phyloP scores from a whole-genome alignment of 1,140 invertebrate species.

The Zaprionus davidi region DNA sequence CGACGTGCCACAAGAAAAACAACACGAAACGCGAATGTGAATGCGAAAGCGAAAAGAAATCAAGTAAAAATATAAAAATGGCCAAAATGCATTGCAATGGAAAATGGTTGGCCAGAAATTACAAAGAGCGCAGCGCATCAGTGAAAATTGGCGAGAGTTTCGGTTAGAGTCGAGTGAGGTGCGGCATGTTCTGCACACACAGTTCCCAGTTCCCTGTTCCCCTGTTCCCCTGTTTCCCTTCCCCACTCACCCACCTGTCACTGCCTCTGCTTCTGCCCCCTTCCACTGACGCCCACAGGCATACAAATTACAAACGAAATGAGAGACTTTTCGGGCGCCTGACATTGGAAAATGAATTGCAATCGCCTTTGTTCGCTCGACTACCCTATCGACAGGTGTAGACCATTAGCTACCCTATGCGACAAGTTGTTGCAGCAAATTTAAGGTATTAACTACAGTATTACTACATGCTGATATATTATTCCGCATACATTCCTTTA shows the following conservation, averaged over 20 bases:
- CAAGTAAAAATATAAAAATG: constrained; percentile 75
- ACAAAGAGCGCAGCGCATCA: constrained; percentile 66
- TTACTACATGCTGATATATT: no score
- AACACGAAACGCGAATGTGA: constrained; percentile 17
- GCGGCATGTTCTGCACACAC: background rate
- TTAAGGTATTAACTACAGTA: background rate
- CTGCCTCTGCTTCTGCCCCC: background rate
- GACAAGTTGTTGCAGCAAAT: background rate
- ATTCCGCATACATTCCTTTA: no score
- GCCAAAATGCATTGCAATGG: constrained; percentile 69
- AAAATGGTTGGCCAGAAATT: constrained; percentile 77
- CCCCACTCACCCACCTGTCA: background rate
- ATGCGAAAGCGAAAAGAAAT: constrained; percentile 54
- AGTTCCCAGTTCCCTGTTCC: no score
- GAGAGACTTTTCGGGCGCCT: constrained; percentile 52
- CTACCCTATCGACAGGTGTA: background rate
- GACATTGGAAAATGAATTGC: constrained; percentile 58
- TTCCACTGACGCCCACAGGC: constrained; percentile 16
- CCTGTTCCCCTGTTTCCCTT: background rate
- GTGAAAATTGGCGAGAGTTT: constrained; percentile 43
- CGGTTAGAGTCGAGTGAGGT: constrained; percentile 18
- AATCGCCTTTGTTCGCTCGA: constrained; percentile 51
- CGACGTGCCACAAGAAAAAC: constrained; percentile 35
- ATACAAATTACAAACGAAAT: constrained; percentile 80
- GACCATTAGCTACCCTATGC: constrained; percentile 3